Percentiles rank a stretch among this genome's conserved stretches.
Evolutionary conservation across 2,113 vertebrate genomes (phyloP).

Genomic region (Orthonyx spaldingii): DNA sequence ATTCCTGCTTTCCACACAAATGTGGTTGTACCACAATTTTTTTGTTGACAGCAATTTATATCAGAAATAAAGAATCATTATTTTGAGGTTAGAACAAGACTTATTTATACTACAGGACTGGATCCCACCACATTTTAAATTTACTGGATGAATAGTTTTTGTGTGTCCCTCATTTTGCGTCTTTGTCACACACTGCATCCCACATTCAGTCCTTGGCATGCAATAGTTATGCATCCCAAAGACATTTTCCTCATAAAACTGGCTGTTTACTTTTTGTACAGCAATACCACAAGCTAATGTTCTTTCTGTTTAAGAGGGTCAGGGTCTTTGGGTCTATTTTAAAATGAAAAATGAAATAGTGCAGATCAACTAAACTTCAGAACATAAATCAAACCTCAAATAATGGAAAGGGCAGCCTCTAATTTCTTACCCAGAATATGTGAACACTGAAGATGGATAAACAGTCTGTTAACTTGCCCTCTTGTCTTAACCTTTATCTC

Average conservation of each 20-base stretch:
- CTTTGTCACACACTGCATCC: constrained; percentile 45
- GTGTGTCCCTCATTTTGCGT: neutral
- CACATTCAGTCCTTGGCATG: constrained; percentile 44
- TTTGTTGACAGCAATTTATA: constrained; percentile 33
- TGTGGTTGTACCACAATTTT: neutral
- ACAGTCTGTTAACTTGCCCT: neutral
- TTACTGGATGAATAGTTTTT: constrained; percentile 21
- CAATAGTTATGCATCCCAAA: neutral
- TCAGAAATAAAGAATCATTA: constrained; percentile 30
- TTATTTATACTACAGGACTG: constrained; percentile 6
- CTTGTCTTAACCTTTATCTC: constrained; percentile 30
- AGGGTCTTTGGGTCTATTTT: constrained; percentile 41
- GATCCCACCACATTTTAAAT: constrained; percentile 37
- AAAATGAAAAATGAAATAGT: constrained; percentile 60
- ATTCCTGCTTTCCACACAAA: neutral
- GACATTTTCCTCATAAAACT: constrained; percentile 53
- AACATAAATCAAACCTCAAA: constrained; percentile 54
- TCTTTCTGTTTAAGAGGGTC: constrained; percentile 56
- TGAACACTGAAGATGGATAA: constrained; percentile 1
- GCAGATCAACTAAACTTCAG: constrained; percentile 40
- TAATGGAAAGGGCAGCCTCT: neutral
- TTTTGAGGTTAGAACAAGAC: constrained; percentile 27
- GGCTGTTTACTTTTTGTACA: constrained; percentile 49
- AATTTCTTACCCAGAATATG: constrained; percentile 10
- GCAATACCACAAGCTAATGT: constrained; percentile 47